Evolutionary conservation across 1,140 invertebrate genomes (phyloP), one percentile per base, ranked within the genome.

Genomic region (Rhyzopertha dominica): DNA sequence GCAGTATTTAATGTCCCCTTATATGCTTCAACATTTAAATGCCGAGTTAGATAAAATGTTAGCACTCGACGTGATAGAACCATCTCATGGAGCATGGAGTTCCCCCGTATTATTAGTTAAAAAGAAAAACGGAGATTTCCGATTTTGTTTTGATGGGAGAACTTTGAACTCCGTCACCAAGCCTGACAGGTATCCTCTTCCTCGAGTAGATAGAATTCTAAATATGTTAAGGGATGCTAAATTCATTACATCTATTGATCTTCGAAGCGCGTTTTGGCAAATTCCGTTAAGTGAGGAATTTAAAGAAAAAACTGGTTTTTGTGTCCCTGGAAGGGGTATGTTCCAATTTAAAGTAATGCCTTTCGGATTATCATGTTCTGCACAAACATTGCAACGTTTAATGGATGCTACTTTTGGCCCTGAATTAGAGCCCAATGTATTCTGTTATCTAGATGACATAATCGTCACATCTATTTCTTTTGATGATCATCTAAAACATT

Each of bases 301-400:
- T 16, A 36, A 41, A 16, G 53, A 52, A 40, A 58, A 61, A 43
- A 73, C 70, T 1, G 67, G 61, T 1, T 73, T 73, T 50, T 50
- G 49, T 5, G 56, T 66, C 1, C 60, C 54, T 18, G 59, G 61
- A 17, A 49, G 59, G 29, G 62, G 59, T 5, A 47, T 65, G 5
- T 70, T 49, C 38, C 49, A 63, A 40, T 68, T 64, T 38, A 54
- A 42, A 5, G 58, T 63, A 0, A 61, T 72, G 44, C 63, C 66
- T 1, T 64, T 66, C 46, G 65, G 65, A 3, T 47, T 72, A 3
- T 50, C 46, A 3, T 69, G 69, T 47, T 49, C 51, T 5, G 58
- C 66, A 0, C 58, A 63, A 1, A 67, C 65, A 0, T 66, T 71
- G 32, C 61, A 71, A 25, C 53, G 65, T 3, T 47, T 72, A 0